phyloP scores from a whole-genome alignment of 2,888 invertebrate genomes.

The Rhagium mordax region DNA sequence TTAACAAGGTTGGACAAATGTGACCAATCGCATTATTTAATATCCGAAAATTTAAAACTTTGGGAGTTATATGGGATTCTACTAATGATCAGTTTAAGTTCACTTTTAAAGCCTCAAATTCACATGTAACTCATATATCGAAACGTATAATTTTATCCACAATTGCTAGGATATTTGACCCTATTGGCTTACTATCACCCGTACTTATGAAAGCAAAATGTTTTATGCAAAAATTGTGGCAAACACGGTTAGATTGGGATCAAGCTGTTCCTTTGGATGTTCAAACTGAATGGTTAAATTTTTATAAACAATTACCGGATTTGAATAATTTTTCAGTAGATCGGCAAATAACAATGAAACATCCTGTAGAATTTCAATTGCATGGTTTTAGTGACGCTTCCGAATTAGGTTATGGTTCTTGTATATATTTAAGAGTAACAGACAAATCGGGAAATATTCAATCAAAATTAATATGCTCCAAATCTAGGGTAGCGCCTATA shows the following conservation, averaged over 20 bases:
- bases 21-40: neutral
- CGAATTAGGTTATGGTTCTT: constrained; percentile 16
- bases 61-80: constrained; percentile 18
- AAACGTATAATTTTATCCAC: constrained; percentile 17
- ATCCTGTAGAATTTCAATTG: constrained; percentile 9
- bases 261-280: constrained; percentile 21
- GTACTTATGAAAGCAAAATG: constrained; percentile 14
- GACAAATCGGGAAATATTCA: neutral
- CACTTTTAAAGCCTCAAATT: neutral
- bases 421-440: constrained; percentile 12
- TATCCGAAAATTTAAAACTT: constrained; percentile 13
- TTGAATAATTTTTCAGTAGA: neutral
- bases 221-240: constrained; percentile 29
- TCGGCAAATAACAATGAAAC: neutral
- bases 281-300: constrained; percentile 13
- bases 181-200: constrained; percentile 12
- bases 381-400: constrained; percentile 26
- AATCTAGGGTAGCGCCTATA: constrained; percentile 20
- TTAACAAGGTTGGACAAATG: neutral
- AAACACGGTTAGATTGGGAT: constrained; percentile 22
- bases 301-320: constrained; percentile 1
- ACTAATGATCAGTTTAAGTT: constrained; percentile 8
- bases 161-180: constrained; percentile 16
- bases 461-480: constrained; percentile 3
- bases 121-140: neutral